Base-by-base conservation (phyloP, 2,797 vertebrate genomes). In the Tokudaia muenninki region DNA sequence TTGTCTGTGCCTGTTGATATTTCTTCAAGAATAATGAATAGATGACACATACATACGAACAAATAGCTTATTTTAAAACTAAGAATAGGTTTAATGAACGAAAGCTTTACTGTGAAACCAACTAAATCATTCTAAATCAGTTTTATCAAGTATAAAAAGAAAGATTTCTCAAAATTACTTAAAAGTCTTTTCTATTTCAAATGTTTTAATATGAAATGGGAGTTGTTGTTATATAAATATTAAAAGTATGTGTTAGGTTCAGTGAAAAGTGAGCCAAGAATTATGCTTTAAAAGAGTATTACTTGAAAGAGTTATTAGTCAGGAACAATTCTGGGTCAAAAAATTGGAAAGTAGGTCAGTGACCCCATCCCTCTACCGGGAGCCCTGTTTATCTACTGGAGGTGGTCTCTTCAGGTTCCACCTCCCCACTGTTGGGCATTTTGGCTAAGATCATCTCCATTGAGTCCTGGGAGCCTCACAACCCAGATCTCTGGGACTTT, bases 141-240 rank as follows among this genome's bases (percentile, higher is more conserved):
- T 90, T 80, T 92, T 87, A 63, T 84, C 24, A 87, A 91, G 50
- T 52, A 79, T 55, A 87, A 92, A 92, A 90, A 55, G 0, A 91
- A n/a, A 78, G 8, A 72, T 75, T 80, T 74, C 47, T 92, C 70
- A 92, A 91, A 67, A 95, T 67, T 55, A 92, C n/a, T 91, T 89
- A 61, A 1, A 94, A 95, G n/a, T 84, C 24, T 50, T 92, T 95
- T 92, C 24, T 31, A 93, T 12, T 91, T 95, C 59, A 82, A 80
- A 34, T 55, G 67, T 90, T 88, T 93, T 72, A 87, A 83, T 90
- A 92, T 75, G 29, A 89, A 88, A n/a, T 87, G 31, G 47, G 7
- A 57, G 31, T 21, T 55, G 31, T 21, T 52, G 22, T 29, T 72
- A 41, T 74, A 57, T 41, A 74, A 70, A 70, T 87, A 70, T 87